A percentile compares a stretch with the other conserved stretches of the same genome.
These are phyloP conservation scores for Matsumyia berberina DNA, from an alignment of 2,888 invertebrate species.

Conservation along the genomic window DNA sequence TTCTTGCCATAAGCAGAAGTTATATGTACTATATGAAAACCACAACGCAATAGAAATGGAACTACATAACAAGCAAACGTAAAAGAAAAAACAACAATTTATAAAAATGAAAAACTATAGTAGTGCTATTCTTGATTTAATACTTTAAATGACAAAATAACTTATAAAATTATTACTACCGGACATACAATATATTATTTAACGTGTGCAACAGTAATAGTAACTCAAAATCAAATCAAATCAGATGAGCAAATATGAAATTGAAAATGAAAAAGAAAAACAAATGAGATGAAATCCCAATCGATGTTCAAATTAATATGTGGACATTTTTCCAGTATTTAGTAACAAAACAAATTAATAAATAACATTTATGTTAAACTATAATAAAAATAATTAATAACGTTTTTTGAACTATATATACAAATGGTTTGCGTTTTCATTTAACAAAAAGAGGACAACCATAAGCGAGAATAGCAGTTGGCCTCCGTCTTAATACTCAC, in stretches of 20 bases:
- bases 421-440: constrained; percentile 21
- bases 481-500: too few species aligned
- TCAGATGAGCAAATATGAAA: constrained; percentile 53
- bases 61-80: constrained; percentile 3
- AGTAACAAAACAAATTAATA: constrained; percentile 50
- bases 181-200: constrained; percentile 55
- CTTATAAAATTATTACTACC: constrained; percentile 53
- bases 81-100: constrained; percentile 29
- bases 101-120: constrained; percentile 33
- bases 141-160: constrained; percentile 48
- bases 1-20: constrained; percentile 47
- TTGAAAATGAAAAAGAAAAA: constrained; percentile 38
- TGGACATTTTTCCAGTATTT: constrained; percentile 72
- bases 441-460: not conserved
- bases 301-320: constrained; percentile 70
- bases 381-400: constrained; percentile 57
- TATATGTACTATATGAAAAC: constrained; percentile 28
- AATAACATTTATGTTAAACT: constrained; percentile 63
- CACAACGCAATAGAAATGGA: constrained; percentile 59
- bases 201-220: constrained; percentile 1
- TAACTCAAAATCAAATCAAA: constrained; percentile 47
- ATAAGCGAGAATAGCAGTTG: too few species aligned
- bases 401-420: constrained; percentile 59
- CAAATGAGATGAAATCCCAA: constrained; percentile 53
- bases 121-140: constrained; percentile 58